Evolutionary conservation across 2,797 vertebrate species (phyloP), one percentile per base, ranked within the genome.

Genomic region (Pagetopsis macropterus): DNA sequence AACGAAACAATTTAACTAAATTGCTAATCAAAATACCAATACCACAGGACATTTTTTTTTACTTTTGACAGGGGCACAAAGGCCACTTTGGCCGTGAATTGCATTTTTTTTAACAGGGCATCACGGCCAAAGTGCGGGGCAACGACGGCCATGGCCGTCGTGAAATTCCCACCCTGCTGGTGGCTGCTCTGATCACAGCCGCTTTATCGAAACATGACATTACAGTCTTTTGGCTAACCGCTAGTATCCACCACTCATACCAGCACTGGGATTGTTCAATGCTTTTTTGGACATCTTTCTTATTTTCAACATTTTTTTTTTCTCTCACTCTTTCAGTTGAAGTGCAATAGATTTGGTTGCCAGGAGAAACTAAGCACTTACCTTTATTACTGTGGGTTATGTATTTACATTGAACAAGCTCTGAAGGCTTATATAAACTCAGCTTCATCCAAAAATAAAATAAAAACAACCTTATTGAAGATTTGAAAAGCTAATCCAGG

Each of bases 141-240:
- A n/a, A n/a, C n/a, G n/a, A n/a, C n/a, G n/a, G n/a, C n/a, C n/a
- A n/a, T n/a, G n/a, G n/a, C n/a, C n/a, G n/a, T n/a, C n/a, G n/a
- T n/a, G n/a, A n/a, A n/a, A n/a, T n/a, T n/a, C n/a, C n/a, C n/a
- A n/a, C n/a, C n/a, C n/a, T n/a, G n/a, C 52, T 60, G 55, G 65
- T 73, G 72, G 72, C 70, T 79, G 65, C 66, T 82, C 64, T 50
- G 71, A 70, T 75, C 76, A 75, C 59, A 52, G 62, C 60, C 69
- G 82, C 75, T 83, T 81, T 75, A 82, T 68, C 78, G 74, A 84
- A 72, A 88, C 84, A 65, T 83, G 78, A 72, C 69, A 75, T 84
- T 76, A 70, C 74, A 82, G 82, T 82, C 82, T 78, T 71, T 67
- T 70, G 73, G 55, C 50, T 37, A 63, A 65, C 60, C 43, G 3